A percentile compares a stretch with the other conserved stretches of the same genome.
These are phyloP conservation scores for Sesia bembeciformis DNA, from an alignment of 2,888 invertebrate species.

Conservation along the genomic window DNA sequence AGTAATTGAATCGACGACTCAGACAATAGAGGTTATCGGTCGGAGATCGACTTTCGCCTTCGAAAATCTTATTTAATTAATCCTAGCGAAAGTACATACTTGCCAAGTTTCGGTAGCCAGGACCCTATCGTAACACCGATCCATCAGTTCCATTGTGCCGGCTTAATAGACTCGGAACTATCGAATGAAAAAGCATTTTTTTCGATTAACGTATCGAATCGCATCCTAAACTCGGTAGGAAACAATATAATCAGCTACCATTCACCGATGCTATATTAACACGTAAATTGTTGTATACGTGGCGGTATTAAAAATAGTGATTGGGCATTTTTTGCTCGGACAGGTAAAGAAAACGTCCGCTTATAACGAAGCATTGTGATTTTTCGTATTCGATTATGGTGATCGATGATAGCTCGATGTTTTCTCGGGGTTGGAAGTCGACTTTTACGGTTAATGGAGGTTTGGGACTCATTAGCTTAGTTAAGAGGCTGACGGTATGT, in stretches of 20 bases:
- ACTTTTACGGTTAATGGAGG: conserved; percentile 21
- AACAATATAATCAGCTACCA: conserved; percentile 73
- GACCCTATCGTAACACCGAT: conserved; percentile 21
- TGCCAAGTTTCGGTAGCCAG: conserved; percentile 18
- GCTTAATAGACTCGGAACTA: conserved; percentile 49
- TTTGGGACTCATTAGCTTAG: conserved; percentile 5
- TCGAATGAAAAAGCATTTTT: conserved; percentile 60
- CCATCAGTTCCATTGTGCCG: conserved; percentile 44
- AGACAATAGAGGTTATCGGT: conserved; percentile 18
- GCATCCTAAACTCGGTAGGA: conserved; percentile 48
- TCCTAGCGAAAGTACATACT: conserved; percentile 21
- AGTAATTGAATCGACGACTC: conserved; percentile 19
- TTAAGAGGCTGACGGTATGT: conserved; percentile 8
- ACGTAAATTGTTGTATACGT: conserved; percentile 5
- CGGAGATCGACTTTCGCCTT: conserved; percentile 14
- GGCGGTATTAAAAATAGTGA: conserved; percentile 66
- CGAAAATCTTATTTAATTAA: conserved; percentile 34
- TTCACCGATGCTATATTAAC: conserved; percentile 20
- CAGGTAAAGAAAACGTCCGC: conserved; percentile 32
- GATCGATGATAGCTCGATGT: conserved; percentile 47
- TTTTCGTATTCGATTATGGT: conserved; percentile 63
- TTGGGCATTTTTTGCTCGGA: conserved; percentile 43
- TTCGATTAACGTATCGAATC: conserved; percentile 67
- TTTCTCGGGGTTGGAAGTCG: conserved; percentile 8
- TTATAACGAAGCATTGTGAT: conserved; percentile 70